phyloP scores from a whole-genome alignment of 2,888 invertebrate genomes.

The Noctua janthe region DNA sequence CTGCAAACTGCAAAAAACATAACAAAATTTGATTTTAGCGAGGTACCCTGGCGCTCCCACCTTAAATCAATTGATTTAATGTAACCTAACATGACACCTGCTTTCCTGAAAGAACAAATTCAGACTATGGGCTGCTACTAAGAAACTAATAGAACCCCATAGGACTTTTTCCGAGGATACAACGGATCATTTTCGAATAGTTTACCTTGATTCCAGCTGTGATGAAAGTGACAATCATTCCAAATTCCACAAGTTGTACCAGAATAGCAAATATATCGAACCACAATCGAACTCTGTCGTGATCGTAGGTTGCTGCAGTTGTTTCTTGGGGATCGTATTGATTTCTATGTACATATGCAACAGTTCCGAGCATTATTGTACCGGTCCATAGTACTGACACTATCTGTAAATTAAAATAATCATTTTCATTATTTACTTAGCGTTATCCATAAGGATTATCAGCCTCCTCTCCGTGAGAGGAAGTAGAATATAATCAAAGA shows the following conservation, averaged over 20 bases:
- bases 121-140: not conserved
- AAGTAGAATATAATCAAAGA: not conserved
- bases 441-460: not conserved
- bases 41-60: no score
- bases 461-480: not conserved
- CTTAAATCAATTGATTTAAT: no score
- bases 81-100: no score
- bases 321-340: fast-evolving
- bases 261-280: not conserved
- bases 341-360: not conserved
- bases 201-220: constrained; percentile 30
- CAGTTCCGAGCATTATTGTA: not conserved
- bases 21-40: no score
- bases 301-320: not conserved
- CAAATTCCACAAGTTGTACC: constrained; percentile 33
- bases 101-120: no score
- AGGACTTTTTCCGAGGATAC: not conserved
- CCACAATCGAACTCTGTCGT: not conserved
- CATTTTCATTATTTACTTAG: not conserved
- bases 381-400: constrained; percentile 40
- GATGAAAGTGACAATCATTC: constrained; percentile 39
- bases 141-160: not conserved
- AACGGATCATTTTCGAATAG: not conserved
- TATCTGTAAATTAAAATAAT: constrained; percentile 9
- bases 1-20: no score